These are phyloP conservation scores for Musca vetustissima DNA, from an alignment of 1,140 invertebrate species.

Conservation along the genomic window DNA sequence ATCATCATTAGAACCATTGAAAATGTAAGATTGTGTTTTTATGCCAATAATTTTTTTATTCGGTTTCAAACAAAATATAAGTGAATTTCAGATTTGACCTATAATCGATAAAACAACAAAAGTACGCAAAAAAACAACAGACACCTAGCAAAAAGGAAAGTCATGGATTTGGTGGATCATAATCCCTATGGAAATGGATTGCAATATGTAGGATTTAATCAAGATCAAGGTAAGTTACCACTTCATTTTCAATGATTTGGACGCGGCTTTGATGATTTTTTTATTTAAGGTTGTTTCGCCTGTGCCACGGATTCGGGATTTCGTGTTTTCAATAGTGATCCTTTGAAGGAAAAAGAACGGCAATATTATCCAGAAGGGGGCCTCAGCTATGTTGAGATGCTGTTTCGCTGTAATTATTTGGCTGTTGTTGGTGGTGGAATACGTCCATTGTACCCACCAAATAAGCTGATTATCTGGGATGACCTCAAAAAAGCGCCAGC, in stretches of 20 bases:
- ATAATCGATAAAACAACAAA: constrained; percentile 18
- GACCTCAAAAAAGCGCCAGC: constrained; percentile 92
- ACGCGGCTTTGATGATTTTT: not conserved
- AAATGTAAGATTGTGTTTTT: too few relatives aligned
- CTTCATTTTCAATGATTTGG: not conserved
- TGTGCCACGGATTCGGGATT: constrained; percentile 97
- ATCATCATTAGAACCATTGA: too few relatives aligned
- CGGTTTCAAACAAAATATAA: too few relatives aligned
- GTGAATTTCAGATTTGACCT: constrained; percentile 3
- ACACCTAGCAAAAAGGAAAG: not conserved
- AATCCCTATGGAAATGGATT: constrained; percentile 71
- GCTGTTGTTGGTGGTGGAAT: constrained; percentile 92
- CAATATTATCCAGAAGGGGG: constrained; percentile 88
- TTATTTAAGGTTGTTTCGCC: constrained; percentile 88
- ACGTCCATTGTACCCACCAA: constrained; percentile 88
- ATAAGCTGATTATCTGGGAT: constrained; percentile 98
- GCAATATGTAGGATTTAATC: constrained; percentile 93
- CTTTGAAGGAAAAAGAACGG: constrained; percentile 93
- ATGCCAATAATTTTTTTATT: too few relatives aligned
- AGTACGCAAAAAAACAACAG: not conserved
- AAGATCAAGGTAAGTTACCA: constrained; percentile 86
- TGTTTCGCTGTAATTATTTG: constrained; percentile 96
- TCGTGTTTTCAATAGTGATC: constrained; percentile 96
- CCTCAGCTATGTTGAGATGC: constrained; percentile 93
- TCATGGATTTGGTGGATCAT: constrained; percentile 52